A percentile compares a stretch with the other conserved stretches of the same genome.
phyloP scores from a whole-genome alignment of 2,113 vertebrate genomes.

The Rallus limicola region DNA sequence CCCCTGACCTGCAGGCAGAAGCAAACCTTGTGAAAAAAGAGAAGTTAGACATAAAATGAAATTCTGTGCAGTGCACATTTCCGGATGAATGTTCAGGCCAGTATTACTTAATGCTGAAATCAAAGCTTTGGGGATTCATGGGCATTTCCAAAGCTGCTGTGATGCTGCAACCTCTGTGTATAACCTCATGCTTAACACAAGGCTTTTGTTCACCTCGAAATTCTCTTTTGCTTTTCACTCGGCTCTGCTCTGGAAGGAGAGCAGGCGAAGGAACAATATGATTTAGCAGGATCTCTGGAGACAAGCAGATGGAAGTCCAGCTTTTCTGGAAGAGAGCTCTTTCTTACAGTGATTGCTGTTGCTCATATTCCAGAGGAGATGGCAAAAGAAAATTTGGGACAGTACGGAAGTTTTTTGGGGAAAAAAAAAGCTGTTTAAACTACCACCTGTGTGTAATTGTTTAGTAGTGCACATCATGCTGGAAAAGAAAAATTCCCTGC shows the following conservation, averaged over 20 bases:
- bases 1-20: slow-evolving; percentile 23
- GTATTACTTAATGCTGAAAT: slow-evolving; percentile 41
- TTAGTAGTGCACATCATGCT: not conserved
- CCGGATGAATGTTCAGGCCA: slow-evolving; percentile 19
- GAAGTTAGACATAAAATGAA: slow-evolving; percentile 22
- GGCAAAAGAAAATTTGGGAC: not conserved
- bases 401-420: not conserved
- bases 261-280: not conserved
- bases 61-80: slow-evolving; percentile 1
- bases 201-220: slow-evolving; percentile 52
- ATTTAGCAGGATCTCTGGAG: slow-evolving; percentile 15
- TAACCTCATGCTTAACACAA: slow-evolving; percentile 26
- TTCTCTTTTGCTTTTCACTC: slow-evolving; percentile 21
- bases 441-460: not conserved
- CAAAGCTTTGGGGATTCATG: slow-evolving; percentile 38
- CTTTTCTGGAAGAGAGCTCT: not conserved
- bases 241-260: slow-evolving; percentile 7
- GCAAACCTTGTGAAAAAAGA: slow-evolving; percentile 41
- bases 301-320: not conserved
- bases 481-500: not conserved
- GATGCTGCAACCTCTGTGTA: not conserved
- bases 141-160: slow-evolving; percentile 44
- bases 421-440: not conserved
- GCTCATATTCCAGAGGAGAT: not conserved
- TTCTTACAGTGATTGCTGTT: not conserved